Evolutionary conservation across 2,797 vertebrate genomes (phyloP).

Genomic region (Momotus momota): DNA sequence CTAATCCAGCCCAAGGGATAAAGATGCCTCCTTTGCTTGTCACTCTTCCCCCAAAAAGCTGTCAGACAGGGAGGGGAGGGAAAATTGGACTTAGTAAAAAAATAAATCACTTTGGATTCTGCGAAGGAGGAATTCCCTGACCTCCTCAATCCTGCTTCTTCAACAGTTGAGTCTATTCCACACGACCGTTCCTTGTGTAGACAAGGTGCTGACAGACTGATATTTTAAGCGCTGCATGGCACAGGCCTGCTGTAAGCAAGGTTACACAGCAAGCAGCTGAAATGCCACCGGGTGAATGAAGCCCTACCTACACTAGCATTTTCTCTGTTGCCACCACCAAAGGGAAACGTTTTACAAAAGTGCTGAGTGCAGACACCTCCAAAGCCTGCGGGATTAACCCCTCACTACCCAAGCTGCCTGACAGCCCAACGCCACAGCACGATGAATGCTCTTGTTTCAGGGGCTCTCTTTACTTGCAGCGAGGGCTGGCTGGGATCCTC

Average conservation of each 20-base stretch:
- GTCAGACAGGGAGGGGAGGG: constrained; percentile 50
- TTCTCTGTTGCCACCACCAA: constrained; percentile 33
- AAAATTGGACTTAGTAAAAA: constrained; percentile 55
- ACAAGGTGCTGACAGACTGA: constrained; percentile 66
- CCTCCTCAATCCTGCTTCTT: constrained; percentile 66
- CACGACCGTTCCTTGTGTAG: constrained; percentile 31
- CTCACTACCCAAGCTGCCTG: neutral
- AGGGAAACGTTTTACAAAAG: constrained; percentile 13
- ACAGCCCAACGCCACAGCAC: accelerated
- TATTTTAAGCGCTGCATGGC: constrained; percentile 65
- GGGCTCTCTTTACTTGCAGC: accelerated
- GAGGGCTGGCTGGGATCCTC: neutral
- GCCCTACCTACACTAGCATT: constrained; percentile 52
- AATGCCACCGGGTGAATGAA: constrained; percentile 46
- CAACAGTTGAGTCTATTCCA: constrained; percentile 68
- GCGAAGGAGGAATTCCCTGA: constrained; percentile 72
- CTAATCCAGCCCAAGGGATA: constrained; percentile 67
- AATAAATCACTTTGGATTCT: constrained; percentile 67
- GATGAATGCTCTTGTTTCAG: neutral
- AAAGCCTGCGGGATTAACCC: constrained; percentile 4
- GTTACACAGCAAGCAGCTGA: constrained; percentile 58
- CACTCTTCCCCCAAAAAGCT: constrained; percentile 59
- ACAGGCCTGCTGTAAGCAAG: constrained; percentile 66
- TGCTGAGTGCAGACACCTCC: neutral
- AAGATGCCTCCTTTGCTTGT: constrained; percentile 60